Base-by-base conservation (phyloP, 2,113 vertebrate species). In the Muntiacus muntjak region DNA sequence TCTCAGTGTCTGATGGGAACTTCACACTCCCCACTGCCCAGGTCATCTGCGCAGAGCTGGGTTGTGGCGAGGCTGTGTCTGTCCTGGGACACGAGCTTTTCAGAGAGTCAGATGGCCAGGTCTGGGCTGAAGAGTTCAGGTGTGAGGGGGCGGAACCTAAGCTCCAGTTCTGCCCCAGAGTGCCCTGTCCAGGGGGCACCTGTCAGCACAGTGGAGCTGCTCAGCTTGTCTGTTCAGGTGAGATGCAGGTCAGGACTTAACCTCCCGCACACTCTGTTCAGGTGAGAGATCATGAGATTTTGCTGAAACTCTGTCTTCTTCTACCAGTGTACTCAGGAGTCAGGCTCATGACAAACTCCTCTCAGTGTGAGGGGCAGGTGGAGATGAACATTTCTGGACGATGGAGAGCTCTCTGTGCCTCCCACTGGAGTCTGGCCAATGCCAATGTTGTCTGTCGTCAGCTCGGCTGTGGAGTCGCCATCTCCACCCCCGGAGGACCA, bases 21-120 rank as follows among this genome's bases (percentile, higher is more conserved):
- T 91, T 96, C 36, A 95, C 74, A 0, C 9, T 58, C 0, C 2
- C 0, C 28, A 96, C 60, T 13, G 97, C 97, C 28, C 97, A 95
- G 16, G 76, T 97, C 93, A 97, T 97, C 74, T 96, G 97, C 60
- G 74, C 55, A 14, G 62, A 95, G n/a, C 40, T 97, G 86, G 71
- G 7, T 4, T 97, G 93, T 1, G 71, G 71, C 21, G 6, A 43
- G 11, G 71, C 36, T 43, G 71, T 43, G 71, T 74, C 36, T 74
- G 21, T 74, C 2, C 71, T 25, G 36, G 14, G 36, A 43, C 36
- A 74, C 0, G 11, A 25, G 71, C 21, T 2, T 36, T 43, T 43
- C 71, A 43, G 21, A 43, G 36, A 74, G 21, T 74, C 71, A 2
- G 11, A 40, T 74, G 21, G 36, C 36, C 21, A 0, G 71, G 36